Evolutionary conservation across 2,888 invertebrate genomes (phyloP), one percentile per base, ranked within the genome.

Genomic region (Quadroppia sp.): DNA sequence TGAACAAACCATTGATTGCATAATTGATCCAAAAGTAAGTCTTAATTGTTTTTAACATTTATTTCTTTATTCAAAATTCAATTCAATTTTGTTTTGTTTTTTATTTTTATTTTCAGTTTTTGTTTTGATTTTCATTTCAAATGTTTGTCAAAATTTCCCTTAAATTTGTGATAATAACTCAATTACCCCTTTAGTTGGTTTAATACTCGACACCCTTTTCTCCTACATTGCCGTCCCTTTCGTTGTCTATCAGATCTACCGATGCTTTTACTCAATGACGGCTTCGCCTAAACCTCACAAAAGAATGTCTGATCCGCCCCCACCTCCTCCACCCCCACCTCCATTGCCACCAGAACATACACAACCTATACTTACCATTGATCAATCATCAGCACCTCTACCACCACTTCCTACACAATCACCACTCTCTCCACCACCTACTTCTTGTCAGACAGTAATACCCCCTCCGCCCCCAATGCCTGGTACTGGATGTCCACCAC

Each of bases 401-500:
- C 36, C 30, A 20, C 36, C 53, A 9, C 2, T 25, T 11, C 53
- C 25, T 7, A 13, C 23, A 3, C 53, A 53, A 20, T 20, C 23
- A 20, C 3, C 23, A 53, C 2, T 20, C 7, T 23, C 61, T 20
- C 61, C 36, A 36, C 36, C 61, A 36, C n/a, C 61, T 64, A 3
- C 56, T 11, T 30, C 56, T 7, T 17, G 13, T 59, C n/a, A 30
- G 15, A 23, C 9, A 20, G 15, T 13, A 20, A 32, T 70, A 13
- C 50, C 70, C 1, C 48, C 78, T 20, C 79, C 79, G n/a, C 80
- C 80, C 59, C 80, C 80, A 25, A 77, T 79, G n/a, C 79, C 80
- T 11, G 74, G 74, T 13, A 67, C 69, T 11, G 71, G 74, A 9
- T 76, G 77, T 42, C 77, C 78, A 1, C 78, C 80, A 25, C 79